Conservation (phyloP, 92 coral and sea anemone genomes). For the Parazoanthus swiftii region DNA sequence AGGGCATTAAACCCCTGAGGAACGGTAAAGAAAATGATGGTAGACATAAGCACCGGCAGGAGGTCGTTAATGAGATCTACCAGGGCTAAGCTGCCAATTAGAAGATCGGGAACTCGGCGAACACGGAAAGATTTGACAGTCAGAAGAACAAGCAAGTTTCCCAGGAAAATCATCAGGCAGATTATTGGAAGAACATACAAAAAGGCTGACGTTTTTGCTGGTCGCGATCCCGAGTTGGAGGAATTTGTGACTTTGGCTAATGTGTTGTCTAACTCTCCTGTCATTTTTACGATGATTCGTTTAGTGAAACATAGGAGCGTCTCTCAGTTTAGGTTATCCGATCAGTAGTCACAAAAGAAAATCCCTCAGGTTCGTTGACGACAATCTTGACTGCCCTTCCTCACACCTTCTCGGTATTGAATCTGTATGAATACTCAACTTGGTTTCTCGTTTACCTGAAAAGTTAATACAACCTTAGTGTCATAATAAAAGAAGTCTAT, state of each 20-base stretch:
- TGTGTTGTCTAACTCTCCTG: background rate
- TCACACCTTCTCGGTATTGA: too few species aligned
- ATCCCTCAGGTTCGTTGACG: background rate
- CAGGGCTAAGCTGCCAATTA: constrained; percentile 50
- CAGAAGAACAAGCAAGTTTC: constrained; percentile 47
- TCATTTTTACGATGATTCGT: constrained; percentile 6
- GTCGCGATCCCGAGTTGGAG: background rate
- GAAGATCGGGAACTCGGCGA: constrained; percentile 55
- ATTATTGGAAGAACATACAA: constrained; percentile 49
- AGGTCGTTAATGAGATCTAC: constrained; percentile 55
- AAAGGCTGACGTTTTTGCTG: background rate
- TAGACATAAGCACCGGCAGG: constrained; percentile 48
- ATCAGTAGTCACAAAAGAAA: background rate
- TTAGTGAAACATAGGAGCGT: background rate
- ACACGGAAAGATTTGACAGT: constrained; percentile 45
- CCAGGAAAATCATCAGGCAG: constrained; percentile 44
- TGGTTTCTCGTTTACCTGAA: background rate
- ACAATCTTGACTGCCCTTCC: too few species aligned
- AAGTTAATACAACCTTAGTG: background rate
- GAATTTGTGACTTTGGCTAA: background rate
- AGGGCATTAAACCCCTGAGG: constrained; percentile 41
- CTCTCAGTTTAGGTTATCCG: background rate
- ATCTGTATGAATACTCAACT: background rate
- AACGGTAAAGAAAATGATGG: constrained; percentile 33
- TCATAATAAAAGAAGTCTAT: too few species aligned